Conservation (phyloP, 1,140 invertebrate species). For the Platyura marginata region DNA sequence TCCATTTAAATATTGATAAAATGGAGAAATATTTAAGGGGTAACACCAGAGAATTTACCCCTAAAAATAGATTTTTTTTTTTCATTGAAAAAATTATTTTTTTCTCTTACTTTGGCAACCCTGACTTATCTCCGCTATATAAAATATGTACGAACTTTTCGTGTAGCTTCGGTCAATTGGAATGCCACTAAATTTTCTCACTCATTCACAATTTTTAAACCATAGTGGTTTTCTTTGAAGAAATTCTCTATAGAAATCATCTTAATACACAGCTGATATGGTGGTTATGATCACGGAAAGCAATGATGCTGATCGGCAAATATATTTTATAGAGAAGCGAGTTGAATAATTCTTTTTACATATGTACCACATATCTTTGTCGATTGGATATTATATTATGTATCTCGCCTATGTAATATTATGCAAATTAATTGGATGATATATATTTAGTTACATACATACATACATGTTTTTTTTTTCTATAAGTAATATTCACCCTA, state of each 20-base stretch:
- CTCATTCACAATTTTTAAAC: constrained; percentile 2
- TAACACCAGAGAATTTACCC: too few species aligned
- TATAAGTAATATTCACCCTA: neutral
- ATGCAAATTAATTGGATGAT: too few species aligned
- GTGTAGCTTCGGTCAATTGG: neutral
- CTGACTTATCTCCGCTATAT: too few species aligned
- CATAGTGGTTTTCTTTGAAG: constrained; percentile 1
- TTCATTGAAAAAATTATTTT: neutral
- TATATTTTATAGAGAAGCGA: neutral
- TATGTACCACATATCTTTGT: neutral
- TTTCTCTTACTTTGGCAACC: neutral
- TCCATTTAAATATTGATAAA: too few species aligned
- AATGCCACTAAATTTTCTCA: constrained; percentile 1
- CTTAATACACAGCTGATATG: neutral
- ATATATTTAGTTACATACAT: too few species aligned
- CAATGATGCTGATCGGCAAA: too few species aligned
- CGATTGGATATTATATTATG: neutral
- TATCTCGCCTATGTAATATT: too few species aligned
- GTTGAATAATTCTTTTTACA: neutral
- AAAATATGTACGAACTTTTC: neutral
- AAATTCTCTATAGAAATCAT: neutral
- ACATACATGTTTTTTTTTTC: neutral
- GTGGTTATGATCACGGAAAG: neutral
- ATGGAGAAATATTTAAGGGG: too few species aligned
- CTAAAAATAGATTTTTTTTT: neutral